Percentiles rank a stretch among this genome's conserved stretches.
phyloP scores from a whole-genome alignment of 1,140 invertebrate genomes.

The Cyphomyrmex costatus region DNA sequence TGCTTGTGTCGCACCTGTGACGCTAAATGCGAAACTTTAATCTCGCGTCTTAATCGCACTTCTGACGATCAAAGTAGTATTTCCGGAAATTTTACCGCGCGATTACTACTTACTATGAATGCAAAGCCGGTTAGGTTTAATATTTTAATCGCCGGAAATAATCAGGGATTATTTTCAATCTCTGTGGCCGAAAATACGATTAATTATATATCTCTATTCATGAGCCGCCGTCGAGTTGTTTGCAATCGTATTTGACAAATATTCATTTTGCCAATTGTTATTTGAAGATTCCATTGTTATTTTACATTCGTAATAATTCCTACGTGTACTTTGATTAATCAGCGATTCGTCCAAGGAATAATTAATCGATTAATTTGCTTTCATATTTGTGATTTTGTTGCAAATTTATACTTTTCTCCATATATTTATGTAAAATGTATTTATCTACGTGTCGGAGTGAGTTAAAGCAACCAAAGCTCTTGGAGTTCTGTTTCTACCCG shows the following conservation, averaged over 20 bases:
- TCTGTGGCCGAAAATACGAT: background rate
- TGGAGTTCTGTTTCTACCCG: constrained; percentile 12
- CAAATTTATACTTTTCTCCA: background rate
- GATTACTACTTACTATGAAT: background rate
- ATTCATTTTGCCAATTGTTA: background rate
- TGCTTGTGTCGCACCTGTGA: constrained; percentile 36
- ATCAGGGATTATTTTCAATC: constrained; percentile 35
- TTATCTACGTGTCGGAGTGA: background rate
- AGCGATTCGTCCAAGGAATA: background rate
- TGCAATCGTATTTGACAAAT: constrained; percentile 13
- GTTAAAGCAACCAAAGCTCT: background rate
- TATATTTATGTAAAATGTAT: background rate
- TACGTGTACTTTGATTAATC: background rate
- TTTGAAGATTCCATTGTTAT: background rate
- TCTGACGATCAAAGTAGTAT: constrained; percentile 24
- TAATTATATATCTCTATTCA: constrained; percentile 33
- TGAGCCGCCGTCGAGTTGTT: background rate
- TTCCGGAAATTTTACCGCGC: constrained; percentile 28
- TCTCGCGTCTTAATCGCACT: constrained; percentile 48
- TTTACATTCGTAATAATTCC: background rate
- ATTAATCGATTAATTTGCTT: constrained; percentile 7
- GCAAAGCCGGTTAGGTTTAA: background rate
- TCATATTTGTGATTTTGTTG: background rate
- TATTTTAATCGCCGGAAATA: constrained; percentile 17
- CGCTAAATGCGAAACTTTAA: constrained; percentile 54